phyloP scores from a whole-genome alignment of 2,797 vertebrate species.

The Australoheros facetus region DNA sequence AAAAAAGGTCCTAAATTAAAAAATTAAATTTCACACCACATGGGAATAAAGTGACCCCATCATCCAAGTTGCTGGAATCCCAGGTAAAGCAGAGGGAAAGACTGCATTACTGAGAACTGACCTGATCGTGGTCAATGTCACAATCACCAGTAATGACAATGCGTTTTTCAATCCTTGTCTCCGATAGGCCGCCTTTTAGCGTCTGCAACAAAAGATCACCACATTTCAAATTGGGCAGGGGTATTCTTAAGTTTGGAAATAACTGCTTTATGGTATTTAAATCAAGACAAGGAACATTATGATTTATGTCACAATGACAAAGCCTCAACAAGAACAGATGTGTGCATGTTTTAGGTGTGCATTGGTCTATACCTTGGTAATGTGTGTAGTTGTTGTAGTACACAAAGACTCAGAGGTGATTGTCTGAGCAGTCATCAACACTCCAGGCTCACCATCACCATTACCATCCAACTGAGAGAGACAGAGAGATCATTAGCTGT shows the following conservation, averaged over 20 bases:
- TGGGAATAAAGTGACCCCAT: background rate
- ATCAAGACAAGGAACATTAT: background rate
- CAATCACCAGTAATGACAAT: conserved; percentile 98
- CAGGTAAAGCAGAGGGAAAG: background rate
- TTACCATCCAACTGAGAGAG: conserved; percentile 86
- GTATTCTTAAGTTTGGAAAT: too few relatives aligned
- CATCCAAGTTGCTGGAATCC: background rate
- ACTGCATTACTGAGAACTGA: conserved; percentile 63
- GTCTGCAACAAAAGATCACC: conserved; percentile 78
- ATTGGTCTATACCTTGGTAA: conserved; percentile 89
- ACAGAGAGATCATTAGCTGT: conserved; percentile 1
- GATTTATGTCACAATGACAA: background rate
- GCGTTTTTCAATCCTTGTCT: conserved; percentile 98
- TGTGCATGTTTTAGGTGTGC: background rate
- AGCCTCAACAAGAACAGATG: background rate
- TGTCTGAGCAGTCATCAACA: conserved; percentile 95
- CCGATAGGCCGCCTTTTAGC: conserved; percentile 95
- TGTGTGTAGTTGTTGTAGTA: conserved; percentile 98
- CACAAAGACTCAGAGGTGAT: conserved; percentile 97
- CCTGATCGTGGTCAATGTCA: conserved; percentile 98
- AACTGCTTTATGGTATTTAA: background rate
- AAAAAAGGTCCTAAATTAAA: background rate
- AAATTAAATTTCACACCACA: background rate
- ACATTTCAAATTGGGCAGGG: background rate
- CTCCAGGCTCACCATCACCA: conserved; percentile 85